Evolutionary conservation across 2,888 invertebrate species (phyloP).

Genomic region (Patella ulyssiponensis): DNA sequence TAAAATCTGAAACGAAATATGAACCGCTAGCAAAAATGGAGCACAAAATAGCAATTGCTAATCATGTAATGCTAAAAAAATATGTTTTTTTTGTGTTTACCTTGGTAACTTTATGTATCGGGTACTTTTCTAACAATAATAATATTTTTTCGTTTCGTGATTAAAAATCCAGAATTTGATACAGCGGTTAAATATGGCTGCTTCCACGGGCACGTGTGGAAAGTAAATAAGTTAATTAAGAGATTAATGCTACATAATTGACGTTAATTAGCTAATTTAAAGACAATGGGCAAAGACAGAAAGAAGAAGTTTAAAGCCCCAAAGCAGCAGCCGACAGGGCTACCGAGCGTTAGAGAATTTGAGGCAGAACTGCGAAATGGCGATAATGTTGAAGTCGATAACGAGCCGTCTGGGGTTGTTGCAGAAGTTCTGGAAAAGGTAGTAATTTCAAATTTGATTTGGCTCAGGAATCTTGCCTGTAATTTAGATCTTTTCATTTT

Average conservation of each 20-base stretch:
- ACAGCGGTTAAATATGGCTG: not conserved
- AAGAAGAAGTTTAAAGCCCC: conserved; percentile 53
- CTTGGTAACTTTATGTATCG: too few species aligned
- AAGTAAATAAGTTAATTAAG: not conserved
- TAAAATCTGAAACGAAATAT: too few species aligned
- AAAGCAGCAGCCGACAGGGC: conserved; percentile 53
- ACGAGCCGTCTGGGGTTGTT: conserved; percentile 15
- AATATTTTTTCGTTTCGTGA: too few species aligned
- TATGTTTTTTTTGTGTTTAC: too few species aligned
- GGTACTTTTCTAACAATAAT: too few species aligned
- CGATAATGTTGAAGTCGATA: conserved; percentile 21
- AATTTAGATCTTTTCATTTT: not conserved
- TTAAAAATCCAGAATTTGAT: too few species aligned
- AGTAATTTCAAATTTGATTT: not conserved
- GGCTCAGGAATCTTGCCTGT: not conserved
- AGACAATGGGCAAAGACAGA: conserved; percentile 58
- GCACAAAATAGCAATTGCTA: too few species aligned
- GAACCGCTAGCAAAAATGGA: too few species aligned
- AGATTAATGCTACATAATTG: not conserved
- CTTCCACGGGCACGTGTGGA: not conserved
- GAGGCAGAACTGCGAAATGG: conserved; percentile 40
- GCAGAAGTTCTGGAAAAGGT: conserved; percentile 27
- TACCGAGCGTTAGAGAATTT: conserved; percentile 50
- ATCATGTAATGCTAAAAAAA: too few species aligned
- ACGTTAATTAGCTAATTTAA: not conserved